Evolutionary conservation across 2,888 invertebrate genomes (phyloP).

Genomic region (Cylindroiulus punctatus): DNA sequence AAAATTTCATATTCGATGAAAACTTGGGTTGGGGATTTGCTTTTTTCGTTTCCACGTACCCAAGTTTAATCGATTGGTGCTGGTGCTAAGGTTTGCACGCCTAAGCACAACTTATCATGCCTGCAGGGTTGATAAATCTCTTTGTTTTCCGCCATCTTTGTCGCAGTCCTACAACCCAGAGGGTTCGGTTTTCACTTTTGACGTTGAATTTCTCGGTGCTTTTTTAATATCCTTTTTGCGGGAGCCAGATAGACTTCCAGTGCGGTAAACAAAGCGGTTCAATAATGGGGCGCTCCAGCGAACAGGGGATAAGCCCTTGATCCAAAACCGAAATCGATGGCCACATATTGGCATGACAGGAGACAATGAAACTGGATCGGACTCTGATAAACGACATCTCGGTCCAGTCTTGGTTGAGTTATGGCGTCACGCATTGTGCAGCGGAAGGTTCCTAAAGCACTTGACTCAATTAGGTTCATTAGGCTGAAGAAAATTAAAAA

Average conservation of each 20-base stretch:
- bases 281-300: constrained; percentile 35
- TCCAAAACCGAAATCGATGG: constrained; percentile 44
- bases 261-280: constrained; percentile 38
- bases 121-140: constrained; percentile 14
- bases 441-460: neutral
- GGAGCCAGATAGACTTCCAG: constrained; percentile 28
- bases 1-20: neutral
- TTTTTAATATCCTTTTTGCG: constrained; percentile 43
- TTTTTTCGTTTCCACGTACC: neutral
- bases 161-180: neutral
- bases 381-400: constrained; percentile 35
- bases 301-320: constrained; percentile 29
- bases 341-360: constrained; percentile 47
- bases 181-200: neutral
- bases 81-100: constrained; percentile 33
- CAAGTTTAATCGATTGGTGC: constrained; percentile 3
- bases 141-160: constrained; percentile 12
- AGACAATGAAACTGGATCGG: constrained; percentile 45
- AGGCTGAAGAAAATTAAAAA: neutral
- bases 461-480: constrained; percentile 6
- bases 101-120: neutral
- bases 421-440: neutral
- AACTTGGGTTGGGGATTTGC: neutral
- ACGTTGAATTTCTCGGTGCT: neutral
- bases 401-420: neutral